Conservation (phyloP, 2,113 vertebrate genomes). For the Echinops telfairi region DNA sequence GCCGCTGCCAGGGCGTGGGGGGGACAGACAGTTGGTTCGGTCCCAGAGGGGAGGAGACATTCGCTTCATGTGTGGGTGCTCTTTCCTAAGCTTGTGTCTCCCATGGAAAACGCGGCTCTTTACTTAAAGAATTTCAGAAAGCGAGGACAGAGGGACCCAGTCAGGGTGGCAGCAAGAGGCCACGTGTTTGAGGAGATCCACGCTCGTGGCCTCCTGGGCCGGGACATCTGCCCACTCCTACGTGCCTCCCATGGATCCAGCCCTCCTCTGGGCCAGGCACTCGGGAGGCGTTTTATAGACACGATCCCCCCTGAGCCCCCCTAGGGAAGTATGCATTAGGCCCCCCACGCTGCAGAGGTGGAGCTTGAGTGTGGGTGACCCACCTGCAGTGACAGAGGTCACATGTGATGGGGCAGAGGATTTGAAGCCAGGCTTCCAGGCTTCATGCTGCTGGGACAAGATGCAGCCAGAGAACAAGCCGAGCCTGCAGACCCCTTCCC, state of each 20-base stretch:
- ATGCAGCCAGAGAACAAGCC: not conserved
- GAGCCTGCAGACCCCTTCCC: not conserved
- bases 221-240: not conserved
- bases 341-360: not conserved
- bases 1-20: not conserved
- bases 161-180: too few species aligned
- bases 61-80: slow-evolving; percentile 14
- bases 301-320: not conserved
- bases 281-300: not conserved
- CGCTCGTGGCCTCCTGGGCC: not conserved
- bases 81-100: slow-evolving; percentile 69
- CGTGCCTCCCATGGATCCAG: not conserved
- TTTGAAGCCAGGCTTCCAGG: not conserved
- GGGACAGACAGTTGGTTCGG: not conserved
- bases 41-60: slow-evolving; percentile 24
- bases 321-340: not conserved
- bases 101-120: not conserved
- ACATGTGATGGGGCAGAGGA: not conserved
- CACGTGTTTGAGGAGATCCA: not conserved
- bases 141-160: slow-evolving; percentile 29
- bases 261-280: not conserved
- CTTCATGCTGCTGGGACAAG: not conserved
- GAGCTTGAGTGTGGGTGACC: not conserved
- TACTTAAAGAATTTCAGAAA: slow-evolving; percentile 41
- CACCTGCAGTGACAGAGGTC: not conserved